phyloP scores from a whole-genome alignment of 2,797 vertebrate genomes.

The Xenopus petersii region DNA sequence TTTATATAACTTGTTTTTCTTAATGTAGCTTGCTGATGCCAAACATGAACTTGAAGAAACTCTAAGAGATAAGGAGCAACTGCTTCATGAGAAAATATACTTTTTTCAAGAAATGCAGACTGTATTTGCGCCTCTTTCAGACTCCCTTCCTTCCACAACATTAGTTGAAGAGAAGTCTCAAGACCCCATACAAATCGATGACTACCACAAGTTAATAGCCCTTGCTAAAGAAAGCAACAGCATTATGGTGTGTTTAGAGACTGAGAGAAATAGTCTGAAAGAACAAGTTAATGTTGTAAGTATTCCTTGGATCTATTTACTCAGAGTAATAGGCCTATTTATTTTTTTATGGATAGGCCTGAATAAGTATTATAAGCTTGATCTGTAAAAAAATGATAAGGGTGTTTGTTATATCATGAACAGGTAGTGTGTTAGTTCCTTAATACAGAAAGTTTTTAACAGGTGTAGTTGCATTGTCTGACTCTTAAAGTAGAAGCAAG shows the following conservation, averaged over 20 bases:
- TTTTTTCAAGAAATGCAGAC: slow-evolving; percentile 9
- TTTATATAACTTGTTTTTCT: no score
- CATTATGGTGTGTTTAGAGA: slow-evolving; percentile 41
- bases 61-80: background rate
- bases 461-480: no score
- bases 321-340: no score
- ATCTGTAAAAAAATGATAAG: no score
- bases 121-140: background rate
- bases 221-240: slow-evolving; percentile 46
- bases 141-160: background rate
- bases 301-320: background rate
- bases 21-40: background rate
- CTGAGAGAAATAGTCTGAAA: slow-evolving; percentile 52
- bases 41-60: background rate
- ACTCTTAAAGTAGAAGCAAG: no score
- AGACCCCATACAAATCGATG: background rate
- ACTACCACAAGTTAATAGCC: slow-evolving; percentile 30
- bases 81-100: background rate
- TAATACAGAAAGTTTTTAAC: no score
- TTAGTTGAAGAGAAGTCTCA: background rate
- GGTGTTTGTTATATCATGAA: no score
- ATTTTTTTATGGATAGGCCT: no score
- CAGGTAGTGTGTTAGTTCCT: no score
- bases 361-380: no score
- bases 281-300: slow-evolving; percentile 28